Evolutionary conservation across 2,113 vertebrate genomes (phyloP).

Genomic region (Tinamus guttatus): DNA sequence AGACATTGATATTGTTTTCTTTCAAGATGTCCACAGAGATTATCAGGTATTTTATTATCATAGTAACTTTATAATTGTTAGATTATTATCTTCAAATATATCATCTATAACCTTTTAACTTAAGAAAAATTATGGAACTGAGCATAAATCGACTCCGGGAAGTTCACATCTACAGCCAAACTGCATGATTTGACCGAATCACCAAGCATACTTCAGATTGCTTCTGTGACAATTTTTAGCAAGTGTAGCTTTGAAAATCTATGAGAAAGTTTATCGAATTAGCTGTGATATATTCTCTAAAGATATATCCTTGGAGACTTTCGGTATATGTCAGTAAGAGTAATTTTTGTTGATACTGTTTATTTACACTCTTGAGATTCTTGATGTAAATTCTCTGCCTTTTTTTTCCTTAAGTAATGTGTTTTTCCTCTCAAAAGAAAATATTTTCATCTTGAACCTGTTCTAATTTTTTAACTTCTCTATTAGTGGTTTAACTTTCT

Average conservation of each 20-base stretch:
- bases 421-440: not conserved
- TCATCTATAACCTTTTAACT: not conserved
- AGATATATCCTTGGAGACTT: not conserved
- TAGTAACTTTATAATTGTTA: slow-evolving; percentile 52
- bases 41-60: slow-evolving; percentile 60
- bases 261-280: not conserved
- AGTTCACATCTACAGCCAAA: not conserved
- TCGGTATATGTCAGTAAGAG: not conserved
- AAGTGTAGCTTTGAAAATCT: not conserved
- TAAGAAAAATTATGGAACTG: not conserved
- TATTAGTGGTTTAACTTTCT: not conserved
- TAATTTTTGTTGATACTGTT: not conserved
- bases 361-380: not conserved
- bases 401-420: not conserved
- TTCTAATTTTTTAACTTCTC: slow-evolving; percentile 21
- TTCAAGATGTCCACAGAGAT: slow-evolving; percentile 64
- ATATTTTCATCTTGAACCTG: not conserved
- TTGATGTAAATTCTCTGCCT: not conserved
- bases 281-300: not conserved
- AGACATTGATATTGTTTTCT: slow-evolving; percentile 55
- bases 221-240: not conserved
- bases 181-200: not conserved
- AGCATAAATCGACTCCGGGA: not conserved
- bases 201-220: not conserved
- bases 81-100: slow-evolving; percentile 36